Percentiles rank a stretch among this genome's conserved stretches.
phyloP scores from a whole-genome alignment of 1,140 invertebrate genomes.

The Drosophila eugracilis region DNA sequence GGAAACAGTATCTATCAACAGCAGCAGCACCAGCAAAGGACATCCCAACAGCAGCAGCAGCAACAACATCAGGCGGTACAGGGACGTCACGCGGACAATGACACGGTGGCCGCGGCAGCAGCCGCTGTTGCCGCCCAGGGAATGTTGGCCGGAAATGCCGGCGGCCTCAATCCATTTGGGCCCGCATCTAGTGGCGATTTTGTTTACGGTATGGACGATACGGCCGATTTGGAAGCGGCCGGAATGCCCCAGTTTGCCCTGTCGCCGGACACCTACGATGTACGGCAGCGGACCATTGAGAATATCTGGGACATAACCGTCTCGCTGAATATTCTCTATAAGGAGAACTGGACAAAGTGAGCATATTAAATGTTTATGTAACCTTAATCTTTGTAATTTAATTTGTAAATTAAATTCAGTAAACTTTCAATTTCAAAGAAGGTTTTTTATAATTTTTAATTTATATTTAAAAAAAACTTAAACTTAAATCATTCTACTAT shows the following conservation, averaged over 20 bases:
- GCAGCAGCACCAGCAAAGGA: constrained; percentile 60
- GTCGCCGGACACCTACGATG: constrained; percentile 86
- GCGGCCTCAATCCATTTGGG: constrained; percentile 25
- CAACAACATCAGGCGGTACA: constrained; percentile 37
- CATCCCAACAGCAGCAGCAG: constrained; percentile 64
- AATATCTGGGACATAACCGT: constrained; percentile 98
- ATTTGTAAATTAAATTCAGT: too few species aligned
- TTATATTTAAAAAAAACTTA: too few species aligned
- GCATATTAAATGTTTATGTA: constrained; percentile 1
- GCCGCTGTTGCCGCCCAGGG: constrained; percentile 52
- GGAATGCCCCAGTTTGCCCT: constrained; percentile 82
- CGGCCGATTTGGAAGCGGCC: constrained; percentile 44
- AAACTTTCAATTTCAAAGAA: too few species aligned
- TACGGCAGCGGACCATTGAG: constrained; percentile 91
- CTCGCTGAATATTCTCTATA: constrained; percentile 96
- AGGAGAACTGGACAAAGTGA: constrained; percentile 95
- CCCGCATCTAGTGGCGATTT: constrained; percentile 65
- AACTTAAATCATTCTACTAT: too few species aligned
- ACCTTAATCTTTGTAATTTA: too few species aligned
- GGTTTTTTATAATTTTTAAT: too few species aligned
- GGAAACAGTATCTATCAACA: constrained; percentile 59
- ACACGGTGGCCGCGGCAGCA: constrained; percentile 62
- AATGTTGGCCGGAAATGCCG: constrained; percentile 8
- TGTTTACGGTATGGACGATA: constrained; percentile 68
- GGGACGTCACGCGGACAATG: constrained; percentile 61